A percentile compares a stretch with the other conserved stretches of the same genome.
phyloP scores from a whole-genome alignment of 2,888 invertebrate genomes.

The Lepidochitona cinerea region DNA sequence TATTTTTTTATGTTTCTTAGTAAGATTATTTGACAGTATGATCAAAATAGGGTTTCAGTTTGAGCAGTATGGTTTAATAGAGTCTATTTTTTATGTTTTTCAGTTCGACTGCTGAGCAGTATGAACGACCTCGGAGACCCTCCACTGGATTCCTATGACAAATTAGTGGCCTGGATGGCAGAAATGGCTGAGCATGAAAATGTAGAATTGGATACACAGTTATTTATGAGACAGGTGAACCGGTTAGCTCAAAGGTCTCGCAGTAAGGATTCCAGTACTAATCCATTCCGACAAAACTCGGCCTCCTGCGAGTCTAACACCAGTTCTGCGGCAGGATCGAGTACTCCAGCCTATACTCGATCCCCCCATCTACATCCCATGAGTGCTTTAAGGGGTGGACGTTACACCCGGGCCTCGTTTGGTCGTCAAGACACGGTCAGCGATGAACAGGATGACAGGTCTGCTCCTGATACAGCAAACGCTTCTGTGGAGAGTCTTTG shows the following conservation, averaged over 20 bases:
- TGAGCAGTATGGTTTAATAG: no score
- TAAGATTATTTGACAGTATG: no score
- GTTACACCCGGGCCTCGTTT: conserved; percentile 22
- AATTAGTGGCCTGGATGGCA: conserved; percentile 51
- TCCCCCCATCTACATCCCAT: conserved; percentile 15
- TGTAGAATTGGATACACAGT: conserved; percentile 36
- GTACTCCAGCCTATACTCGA: conserved; percentile 17
- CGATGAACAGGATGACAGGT: conserved; percentile 26
- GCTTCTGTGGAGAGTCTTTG: conserved; percentile 35
- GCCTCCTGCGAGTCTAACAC: conserved; percentile 36
- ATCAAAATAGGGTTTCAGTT: no score
- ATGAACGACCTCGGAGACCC: conserved; percentile 35
- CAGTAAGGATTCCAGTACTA: neutral
- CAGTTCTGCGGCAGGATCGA: conserved; percentile 16
- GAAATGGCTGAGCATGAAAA: conserved; percentile 56
- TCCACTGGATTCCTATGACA: conserved; percentile 47
- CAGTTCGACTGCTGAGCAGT: conserved; percentile 24
- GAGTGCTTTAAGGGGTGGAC: conserved; percentile 5
- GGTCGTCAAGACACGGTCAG: conserved; percentile 32
- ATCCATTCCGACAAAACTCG: conserved; percentile 28
- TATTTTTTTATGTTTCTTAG: no score
- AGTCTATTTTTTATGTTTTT: conserved; percentile 10
- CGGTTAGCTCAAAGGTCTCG: conserved; percentile 19
- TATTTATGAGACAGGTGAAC: conserved; percentile 43
- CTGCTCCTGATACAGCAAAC: conserved; percentile 29